Conservation (phyloP, 2,797 vertebrate genomes). For the Notoglanidium macrostoma region DNA sequence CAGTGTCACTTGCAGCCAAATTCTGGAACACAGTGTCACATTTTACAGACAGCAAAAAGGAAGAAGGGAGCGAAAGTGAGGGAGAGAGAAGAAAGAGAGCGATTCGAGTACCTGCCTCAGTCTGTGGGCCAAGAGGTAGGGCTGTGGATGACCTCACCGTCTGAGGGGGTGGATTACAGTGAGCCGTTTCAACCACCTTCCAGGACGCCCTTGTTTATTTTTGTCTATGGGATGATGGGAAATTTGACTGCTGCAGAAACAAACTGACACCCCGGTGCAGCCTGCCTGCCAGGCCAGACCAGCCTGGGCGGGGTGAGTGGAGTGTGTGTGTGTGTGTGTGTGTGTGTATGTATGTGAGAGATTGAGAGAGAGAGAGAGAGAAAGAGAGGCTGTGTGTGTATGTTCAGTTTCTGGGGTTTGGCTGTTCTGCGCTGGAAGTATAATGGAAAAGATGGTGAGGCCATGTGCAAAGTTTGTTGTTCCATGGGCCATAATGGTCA, state of each 20-base stretch:
- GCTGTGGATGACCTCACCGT: conserved; percentile 62
- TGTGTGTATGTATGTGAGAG: not conserved
- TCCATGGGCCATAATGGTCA: conserved; percentile 55
- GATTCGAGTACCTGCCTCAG: conserved; percentile 51
- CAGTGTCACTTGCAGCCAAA: conserved; percentile 54
- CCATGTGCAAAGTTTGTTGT: conserved; percentile 61
- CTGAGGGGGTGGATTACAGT: conserved; percentile 62
- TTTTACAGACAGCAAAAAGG: conserved; percentile 51
- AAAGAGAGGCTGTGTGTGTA: conserved; percentile 29
- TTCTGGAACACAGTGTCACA: conserved; percentile 63
- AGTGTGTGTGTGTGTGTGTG: conserved; percentile 36
- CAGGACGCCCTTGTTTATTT: conserved; percentile 78
- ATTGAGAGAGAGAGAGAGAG: not conserved
- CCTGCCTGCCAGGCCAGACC: conserved; percentile 59
- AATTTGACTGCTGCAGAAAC: conserved; percentile 79
- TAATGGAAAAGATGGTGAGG: conserved; percentile 64
- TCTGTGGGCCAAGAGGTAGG: conserved; percentile 43
- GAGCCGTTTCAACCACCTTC: conserved; percentile 61
- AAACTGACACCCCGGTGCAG: conserved; percentile 69
- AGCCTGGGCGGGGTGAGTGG: conserved; percentile 34
- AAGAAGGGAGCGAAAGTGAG: not conserved
- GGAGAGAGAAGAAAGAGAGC: conserved; percentile 24
- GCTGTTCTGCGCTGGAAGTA: conserved; percentile 50
- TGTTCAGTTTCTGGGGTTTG: conserved; percentile 51
- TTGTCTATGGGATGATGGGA: conserved; percentile 79